A percentile compares a stretch with the other conserved stretches of the same genome.
These are phyloP conservation scores for Eulithis prunata DNA, from an alignment of 2,888 invertebrate species.

Conservation along the genomic window DNA sequence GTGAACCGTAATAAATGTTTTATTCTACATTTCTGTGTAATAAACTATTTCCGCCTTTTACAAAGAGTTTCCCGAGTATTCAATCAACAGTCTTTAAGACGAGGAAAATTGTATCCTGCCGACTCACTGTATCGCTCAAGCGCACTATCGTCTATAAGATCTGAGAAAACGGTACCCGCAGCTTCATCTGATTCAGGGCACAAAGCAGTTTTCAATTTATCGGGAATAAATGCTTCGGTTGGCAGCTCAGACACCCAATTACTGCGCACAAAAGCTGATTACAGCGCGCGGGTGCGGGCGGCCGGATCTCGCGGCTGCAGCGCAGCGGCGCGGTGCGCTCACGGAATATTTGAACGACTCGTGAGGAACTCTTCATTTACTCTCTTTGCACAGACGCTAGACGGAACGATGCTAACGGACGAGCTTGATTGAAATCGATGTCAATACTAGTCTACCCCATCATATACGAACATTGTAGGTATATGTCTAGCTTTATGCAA, in stretches of 20 bases:
- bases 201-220: conserved; percentile 83
- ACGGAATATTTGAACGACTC: conserved; percentile 74
- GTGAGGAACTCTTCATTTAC: conserved; percentile 74
- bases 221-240: conserved; percentile 82
- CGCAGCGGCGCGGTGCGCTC: conserved; percentile 55
- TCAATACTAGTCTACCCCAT: conserved; percentile 34
- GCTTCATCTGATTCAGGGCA: conserved; percentile 73
- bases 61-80: conserved; percentile 6
- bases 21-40: neutral
- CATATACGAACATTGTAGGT: conserved; percentile 10
- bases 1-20: neutral
- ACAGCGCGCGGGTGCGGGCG: conserved; percentile 73
- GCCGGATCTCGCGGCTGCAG: conserved; percentile 44
- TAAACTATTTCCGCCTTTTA: neutral
- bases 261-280: conserved; percentile 84
- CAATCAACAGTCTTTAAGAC: conserved; percentile 15
- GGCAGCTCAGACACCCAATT: conserved; percentile 84
- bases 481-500: conserved; percentile 18
- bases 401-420: conserved; percentile 53
- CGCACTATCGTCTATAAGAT: conserved; percentile 31
- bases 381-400: conserved; percentile 61
- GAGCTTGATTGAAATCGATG: conserved; percentile 65
- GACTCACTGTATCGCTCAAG: conserved; percentile 29
- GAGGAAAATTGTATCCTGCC: conserved; percentile 24
- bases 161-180: conserved; percentile 64